A percentile compares a stretch with the other conserved stretches of the same genome.
Conservation (phyloP, 2,113 vertebrate genomes). For the Turnix velox region DNA sequence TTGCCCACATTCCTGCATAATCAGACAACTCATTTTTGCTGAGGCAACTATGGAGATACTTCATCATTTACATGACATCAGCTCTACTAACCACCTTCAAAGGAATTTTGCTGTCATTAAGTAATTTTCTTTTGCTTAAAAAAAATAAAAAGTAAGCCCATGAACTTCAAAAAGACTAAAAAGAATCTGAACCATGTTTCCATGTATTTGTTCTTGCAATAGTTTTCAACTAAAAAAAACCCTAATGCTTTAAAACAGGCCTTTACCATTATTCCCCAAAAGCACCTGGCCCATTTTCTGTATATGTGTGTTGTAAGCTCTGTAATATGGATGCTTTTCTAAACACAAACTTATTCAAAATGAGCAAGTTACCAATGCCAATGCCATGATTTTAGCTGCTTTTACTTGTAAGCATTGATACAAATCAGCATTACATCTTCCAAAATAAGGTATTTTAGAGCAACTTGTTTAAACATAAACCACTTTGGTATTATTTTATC, state of each 20-base stretch:
- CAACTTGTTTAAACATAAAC: background rate
- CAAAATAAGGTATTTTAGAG: background rate
- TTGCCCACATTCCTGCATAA: conserved; percentile 31
- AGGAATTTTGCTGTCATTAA: background rate
- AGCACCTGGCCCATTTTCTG: background rate
- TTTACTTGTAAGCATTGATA: background rate
- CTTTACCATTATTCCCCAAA: background rate
- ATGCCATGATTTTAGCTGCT: background rate
- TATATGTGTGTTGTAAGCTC: rapidly evolving
- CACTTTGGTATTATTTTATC: background rate
- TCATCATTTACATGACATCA: background rate
- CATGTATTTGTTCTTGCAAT: background rate
- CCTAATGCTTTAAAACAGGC: background rate
- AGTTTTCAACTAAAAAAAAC: background rate
- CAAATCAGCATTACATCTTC: background rate
- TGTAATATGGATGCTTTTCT: background rate
- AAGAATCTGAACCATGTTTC: background rate
- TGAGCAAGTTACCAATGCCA: background rate
- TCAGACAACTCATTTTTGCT: conserved; percentile 10
- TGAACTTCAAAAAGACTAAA: background rate
- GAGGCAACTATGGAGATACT: conserved; percentile 11
- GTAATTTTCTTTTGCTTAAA: background rate
- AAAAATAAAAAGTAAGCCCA: background rate
- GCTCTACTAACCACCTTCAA: background rate
- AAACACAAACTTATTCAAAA: background rate